Percentiles rank a stretch among this genome's conserved stretches.
Conservation (phyloP, 2,113 vertebrate species). For the Eonycteris spelaea region DNA sequence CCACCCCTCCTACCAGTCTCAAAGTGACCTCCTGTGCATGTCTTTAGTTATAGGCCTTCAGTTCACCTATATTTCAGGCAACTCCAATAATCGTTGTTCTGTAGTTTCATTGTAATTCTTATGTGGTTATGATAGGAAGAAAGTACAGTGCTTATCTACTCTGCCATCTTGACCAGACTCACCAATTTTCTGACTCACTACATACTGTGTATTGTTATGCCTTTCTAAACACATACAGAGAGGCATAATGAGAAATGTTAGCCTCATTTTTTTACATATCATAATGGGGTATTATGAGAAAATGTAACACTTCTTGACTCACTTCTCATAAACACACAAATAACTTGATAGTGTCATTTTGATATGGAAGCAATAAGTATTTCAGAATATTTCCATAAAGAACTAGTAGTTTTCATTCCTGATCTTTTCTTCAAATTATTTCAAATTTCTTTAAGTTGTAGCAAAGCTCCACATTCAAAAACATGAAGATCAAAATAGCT, state of each 20-base stretch:
- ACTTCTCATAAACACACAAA: not conserved
- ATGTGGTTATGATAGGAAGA: too few relatives aligned
- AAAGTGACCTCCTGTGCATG: too few relatives aligned
- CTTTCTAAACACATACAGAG: not conserved
- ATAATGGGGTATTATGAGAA: not conserved
- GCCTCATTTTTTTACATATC: not conserved
- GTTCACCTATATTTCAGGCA: too few relatives aligned
- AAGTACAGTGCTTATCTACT: too few relatives aligned
- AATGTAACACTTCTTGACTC: not conserved
- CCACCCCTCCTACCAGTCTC: too few relatives aligned
- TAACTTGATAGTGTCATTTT: constrained; percentile 15
- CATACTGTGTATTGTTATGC: not conserved
- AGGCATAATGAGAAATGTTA: not conserved
- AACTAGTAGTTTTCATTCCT: constrained; percentile 1
- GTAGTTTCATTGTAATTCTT: too few relatives aligned
- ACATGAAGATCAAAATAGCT: not conserved
- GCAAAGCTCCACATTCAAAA: not conserved
- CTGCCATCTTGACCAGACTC: too few relatives aligned
- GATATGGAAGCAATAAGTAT: not conserved
- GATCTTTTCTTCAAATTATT: constrained; percentile 32
- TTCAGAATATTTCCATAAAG: constrained; percentile 23
- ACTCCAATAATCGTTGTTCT: too few relatives aligned
- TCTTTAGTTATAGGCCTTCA: too few relatives aligned
- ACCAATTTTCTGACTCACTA: not conserved
- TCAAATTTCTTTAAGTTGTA: constrained; percentile 19